Evolutionary conservation across 2,888 invertebrate species (phyloP).

Genomic region (Pardosa pseudoannulata): DNA sequence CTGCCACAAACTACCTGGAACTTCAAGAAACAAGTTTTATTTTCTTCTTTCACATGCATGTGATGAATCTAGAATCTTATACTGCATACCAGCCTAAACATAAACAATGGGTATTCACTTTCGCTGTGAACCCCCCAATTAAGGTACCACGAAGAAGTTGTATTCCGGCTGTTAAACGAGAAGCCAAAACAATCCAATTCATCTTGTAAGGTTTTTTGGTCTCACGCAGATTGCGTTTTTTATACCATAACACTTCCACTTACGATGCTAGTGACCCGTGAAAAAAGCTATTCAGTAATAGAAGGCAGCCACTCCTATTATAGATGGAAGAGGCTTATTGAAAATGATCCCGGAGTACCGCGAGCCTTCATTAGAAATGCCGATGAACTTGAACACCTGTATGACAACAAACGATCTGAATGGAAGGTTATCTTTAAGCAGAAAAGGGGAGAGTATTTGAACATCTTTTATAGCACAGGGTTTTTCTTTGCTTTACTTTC

Average conservation of each 20-base stretch:
- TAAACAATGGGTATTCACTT: too few species aligned
- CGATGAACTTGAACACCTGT: conserved; percentile 7
- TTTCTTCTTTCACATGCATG: too few species aligned
- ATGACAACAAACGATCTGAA: not conserved
- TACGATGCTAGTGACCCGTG: conserved; percentile 6
- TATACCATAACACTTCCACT: not conserved
- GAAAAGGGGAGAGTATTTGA: not conserved
- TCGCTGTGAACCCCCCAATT: too few species aligned
- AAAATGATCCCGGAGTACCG: not conserved
- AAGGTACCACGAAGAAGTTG: too few species aligned
- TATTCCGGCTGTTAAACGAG: too few species aligned
- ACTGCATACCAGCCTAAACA: too few species aligned
- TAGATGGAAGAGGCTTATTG: not conserved
- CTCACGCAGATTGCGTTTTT: not conserved
- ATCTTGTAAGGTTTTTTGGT: not conserved
- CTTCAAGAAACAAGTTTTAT: too few species aligned
- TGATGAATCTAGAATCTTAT: too few species aligned
- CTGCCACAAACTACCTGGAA: too few species aligned
- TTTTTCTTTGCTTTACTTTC: too few species aligned
- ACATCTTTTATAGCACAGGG: too few species aligned
- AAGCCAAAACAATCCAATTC: not conserved
- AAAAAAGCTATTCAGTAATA: not conserved
- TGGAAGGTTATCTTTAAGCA: not conserved
- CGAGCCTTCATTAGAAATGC: not conserved
- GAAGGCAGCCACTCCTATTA: not conserved